Evolutionary conservation across 1,140 invertebrate species (phyloP).

Genomic region (Drosophila nikananu): DNA sequence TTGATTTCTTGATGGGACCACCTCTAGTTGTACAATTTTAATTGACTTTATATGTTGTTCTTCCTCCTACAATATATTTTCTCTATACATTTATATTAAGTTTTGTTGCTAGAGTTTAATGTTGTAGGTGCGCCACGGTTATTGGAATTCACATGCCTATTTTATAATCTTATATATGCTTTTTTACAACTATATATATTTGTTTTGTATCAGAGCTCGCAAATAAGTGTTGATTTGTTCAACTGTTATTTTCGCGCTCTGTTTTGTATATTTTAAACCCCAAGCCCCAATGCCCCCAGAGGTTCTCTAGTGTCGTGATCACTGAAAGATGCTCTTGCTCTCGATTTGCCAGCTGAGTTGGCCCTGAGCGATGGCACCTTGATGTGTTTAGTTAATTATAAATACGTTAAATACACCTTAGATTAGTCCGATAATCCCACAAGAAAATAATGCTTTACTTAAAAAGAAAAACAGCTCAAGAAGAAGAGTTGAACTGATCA

Average conservation of each 20-base stretch:
- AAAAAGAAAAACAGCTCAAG: slow-evolving; percentile 17
- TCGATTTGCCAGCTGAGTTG: neutral
- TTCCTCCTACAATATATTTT: slow-evolving; percentile 1
- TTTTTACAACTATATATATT: slow-evolving; percentile 23
- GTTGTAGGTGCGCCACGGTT: slow-evolving; percentile 65
- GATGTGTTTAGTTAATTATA: slow-evolving; percentile 5
- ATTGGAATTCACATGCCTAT: slow-evolving; percentile 47
- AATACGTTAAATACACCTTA: slow-evolving; percentile 14
- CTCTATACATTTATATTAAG: neutral
- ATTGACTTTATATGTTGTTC: slow-evolving; percentile 4
- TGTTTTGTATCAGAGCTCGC: slow-evolving; percentile 2
- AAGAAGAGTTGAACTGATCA: slow-evolving; percentile 13
- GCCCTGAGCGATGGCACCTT: slow-evolving; percentile 23
- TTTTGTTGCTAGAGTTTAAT: slow-evolving; percentile 44
- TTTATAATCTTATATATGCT: neutral
- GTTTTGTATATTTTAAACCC: slow-evolving; percentile 43
- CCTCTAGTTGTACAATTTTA: slow-evolving; percentile 40
- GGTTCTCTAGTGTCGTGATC: slow-evolving; percentile 28
- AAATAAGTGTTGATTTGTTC: neutral
- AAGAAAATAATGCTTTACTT: slow-evolving; percentile 10
- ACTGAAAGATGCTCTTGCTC: slow-evolving; percentile 28
- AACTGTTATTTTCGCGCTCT: neutral
- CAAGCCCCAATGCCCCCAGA: slow-evolving; percentile 25
- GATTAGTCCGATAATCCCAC: slow-evolving; percentile 3
- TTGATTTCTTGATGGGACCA: neutral